Evolutionary conservation across 2,888 invertebrate genomes (phyloP).

Genomic region (Sminthurides aquaticus): DNA sequence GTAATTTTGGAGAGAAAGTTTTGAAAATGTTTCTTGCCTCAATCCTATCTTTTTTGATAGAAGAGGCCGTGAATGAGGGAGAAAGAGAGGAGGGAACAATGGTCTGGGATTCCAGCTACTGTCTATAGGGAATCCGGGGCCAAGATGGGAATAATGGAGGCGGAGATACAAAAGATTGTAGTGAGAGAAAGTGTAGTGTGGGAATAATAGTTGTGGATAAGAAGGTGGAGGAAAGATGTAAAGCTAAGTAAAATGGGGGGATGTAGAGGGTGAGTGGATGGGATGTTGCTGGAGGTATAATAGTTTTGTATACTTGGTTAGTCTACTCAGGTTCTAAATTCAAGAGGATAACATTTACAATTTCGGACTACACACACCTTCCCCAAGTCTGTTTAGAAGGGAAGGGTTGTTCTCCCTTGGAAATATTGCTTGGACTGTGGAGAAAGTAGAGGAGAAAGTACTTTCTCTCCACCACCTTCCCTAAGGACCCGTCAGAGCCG

Average conservation of each 20-base stretch:
- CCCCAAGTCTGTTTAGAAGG: too few relatives aligned
- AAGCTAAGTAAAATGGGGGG: too few relatives aligned
- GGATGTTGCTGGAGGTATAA: background rate
- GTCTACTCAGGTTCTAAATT: background rate
- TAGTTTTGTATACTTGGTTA: background rate
- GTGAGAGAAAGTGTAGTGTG: background rate
- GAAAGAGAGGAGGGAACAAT: background rate
- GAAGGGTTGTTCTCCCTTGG: too few relatives aligned
- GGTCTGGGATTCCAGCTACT: background rate
- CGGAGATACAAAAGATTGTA: background rate
- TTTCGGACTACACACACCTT: background rate
- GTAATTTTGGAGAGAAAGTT: background rate
- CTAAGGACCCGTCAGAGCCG: too few relatives aligned
- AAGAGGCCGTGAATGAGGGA: background rate
- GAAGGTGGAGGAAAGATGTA: background rate
- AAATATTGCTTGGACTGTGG: too few relatives aligned
- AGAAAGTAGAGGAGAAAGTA: too few relatives aligned
- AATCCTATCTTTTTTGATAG: background rate
- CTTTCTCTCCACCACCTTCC: too few relatives aligned
- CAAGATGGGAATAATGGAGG: background rate
- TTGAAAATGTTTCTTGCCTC: too few relatives aligned
- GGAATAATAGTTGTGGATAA: background rate
- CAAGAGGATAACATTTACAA: background rate
- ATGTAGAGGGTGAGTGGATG: too few relatives aligned
- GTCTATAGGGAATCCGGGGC: background rate